A percentile compares a stretch with the other conserved stretches of the same genome.
phyloP scores from a whole-genome alignment of 2,797 vertebrate genomes.

The Rhabdomys pumilio region DNA sequence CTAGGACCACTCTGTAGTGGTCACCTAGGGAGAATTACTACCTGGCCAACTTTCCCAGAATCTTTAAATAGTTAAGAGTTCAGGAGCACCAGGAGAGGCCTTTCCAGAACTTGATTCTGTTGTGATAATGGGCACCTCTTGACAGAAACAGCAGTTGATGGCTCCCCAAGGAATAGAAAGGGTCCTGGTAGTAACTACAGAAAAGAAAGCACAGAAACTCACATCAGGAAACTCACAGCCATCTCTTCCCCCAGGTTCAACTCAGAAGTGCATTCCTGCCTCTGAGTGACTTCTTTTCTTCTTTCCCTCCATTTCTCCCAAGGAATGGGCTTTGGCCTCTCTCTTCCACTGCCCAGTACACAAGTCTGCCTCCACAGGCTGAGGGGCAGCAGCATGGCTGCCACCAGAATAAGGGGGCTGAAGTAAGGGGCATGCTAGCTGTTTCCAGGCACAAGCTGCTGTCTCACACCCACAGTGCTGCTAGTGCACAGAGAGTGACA shows the following conservation, averaged over 20 bases:
- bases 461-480: background rate
- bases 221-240: background rate
- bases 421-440: background rate
- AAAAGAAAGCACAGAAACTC: background rate
- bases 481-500: background rate
- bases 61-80: background rate
- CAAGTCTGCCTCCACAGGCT: background rate
- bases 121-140: background rate
- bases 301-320: background rate
- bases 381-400: slow-evolving; percentile 36
- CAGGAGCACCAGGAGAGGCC: background rate
- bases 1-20: no score
- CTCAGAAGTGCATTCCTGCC: background rate
- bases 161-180: background rate
- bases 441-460: background rate
- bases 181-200: background rate
- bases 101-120: background rate
- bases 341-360: slow-evolving; percentile 60
- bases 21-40: background rate
- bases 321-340: slow-evolving; percentile 25
- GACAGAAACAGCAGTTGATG: background rate
- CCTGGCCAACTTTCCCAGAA: background rate
- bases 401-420: slow-evolving; percentile 42
- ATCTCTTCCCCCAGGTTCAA: background rate
- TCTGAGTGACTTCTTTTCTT: background rate